phyloP scores from a whole-genome alignment of 2,797 vertebrate species.

The Glossophaga mutica region DNA sequence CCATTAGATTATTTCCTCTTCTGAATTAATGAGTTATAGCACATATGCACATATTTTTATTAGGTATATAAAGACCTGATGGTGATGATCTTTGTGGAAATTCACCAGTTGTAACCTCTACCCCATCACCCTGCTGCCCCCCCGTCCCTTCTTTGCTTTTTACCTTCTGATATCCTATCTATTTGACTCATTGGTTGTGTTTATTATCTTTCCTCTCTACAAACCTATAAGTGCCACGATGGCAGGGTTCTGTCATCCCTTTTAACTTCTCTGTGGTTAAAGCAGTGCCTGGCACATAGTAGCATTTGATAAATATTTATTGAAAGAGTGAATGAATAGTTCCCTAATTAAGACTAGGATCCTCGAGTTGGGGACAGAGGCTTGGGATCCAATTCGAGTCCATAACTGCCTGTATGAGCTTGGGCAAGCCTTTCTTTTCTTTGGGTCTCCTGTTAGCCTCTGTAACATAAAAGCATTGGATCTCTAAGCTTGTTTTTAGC shows the following conservation, averaged over 20 bases:
- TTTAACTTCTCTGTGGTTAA: conserved; percentile 3
- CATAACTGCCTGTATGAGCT: neutral
- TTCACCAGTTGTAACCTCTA: neutral
- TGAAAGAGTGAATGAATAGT: neutral
- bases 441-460: neutral
- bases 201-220: neutral
- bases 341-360: neutral
- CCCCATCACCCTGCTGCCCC: neutral
- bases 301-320: neutral
- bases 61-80: neutral
- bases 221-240: neutral
- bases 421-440: conserved; percentile 15
- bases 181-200: neutral
- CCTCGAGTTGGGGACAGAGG: neutral
- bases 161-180: neutral
- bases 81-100: neutral
- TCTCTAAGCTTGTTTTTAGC: neutral
- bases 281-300: neutral
- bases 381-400: neutral
- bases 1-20: neutral
- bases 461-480: neutral
- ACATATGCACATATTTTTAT: neutral
- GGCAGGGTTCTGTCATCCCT: neutral
- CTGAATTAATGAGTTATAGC: neutral
- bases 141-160: neutral